Conservation (phyloP, 2,113 vertebrate genomes). For the zebrafish (Danio rerio) region DNA sequence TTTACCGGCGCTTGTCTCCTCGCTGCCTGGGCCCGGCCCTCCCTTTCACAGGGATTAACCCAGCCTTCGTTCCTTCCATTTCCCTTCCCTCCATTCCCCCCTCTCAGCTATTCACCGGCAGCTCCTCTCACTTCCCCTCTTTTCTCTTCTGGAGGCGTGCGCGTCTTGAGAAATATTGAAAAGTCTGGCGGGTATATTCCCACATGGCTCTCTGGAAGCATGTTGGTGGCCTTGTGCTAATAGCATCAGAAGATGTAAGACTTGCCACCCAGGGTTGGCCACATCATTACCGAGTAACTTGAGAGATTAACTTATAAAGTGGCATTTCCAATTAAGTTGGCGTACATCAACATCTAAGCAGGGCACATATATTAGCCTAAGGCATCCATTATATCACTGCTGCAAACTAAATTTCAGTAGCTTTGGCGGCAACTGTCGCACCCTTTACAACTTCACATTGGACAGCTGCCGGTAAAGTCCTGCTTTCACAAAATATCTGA, state of each 20-base stretch:
- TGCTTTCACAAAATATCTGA: not conserved
- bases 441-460: not conserved
- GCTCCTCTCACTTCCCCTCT: slow-evolving; percentile 78
- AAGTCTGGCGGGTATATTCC: slow-evolving; percentile 77
- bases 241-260: slow-evolving; percentile 49
- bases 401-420: not conserved
- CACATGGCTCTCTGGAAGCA: slow-evolving; percentile 69
- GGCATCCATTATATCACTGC: not conserved
- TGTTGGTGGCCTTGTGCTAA: slow-evolving; percentile 61
- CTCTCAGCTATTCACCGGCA: slow-evolving; percentile 84
- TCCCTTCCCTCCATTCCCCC: slow-evolving; percentile 56
- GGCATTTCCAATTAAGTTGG: slow-evolving; percentile 48
- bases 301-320: slow-evolving; percentile 42
- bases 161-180: slow-evolving; percentile 67
- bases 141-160: slow-evolving; percentile 76
- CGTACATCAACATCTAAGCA: slow-evolving; percentile 15
- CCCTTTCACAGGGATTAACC: slow-evolving; percentile 84
- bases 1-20: slow-evolving; percentile 85
- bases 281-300: slow-evolving; percentile 27
- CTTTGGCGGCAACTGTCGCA: slow-evolving; percentile 13
- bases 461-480: not conserved
- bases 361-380: slow-evolving; percentile 24
- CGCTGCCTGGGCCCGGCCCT: slow-evolving; percentile 80
- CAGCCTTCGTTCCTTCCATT: slow-evolving; percentile 66
- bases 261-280: slow-evolving; percentile 53